Evolutionary conservation across 2,113 vertebrate species (phyloP), one percentile per base, ranked within the genome.

Genomic region (Pluvialis apricaria): DNA sequence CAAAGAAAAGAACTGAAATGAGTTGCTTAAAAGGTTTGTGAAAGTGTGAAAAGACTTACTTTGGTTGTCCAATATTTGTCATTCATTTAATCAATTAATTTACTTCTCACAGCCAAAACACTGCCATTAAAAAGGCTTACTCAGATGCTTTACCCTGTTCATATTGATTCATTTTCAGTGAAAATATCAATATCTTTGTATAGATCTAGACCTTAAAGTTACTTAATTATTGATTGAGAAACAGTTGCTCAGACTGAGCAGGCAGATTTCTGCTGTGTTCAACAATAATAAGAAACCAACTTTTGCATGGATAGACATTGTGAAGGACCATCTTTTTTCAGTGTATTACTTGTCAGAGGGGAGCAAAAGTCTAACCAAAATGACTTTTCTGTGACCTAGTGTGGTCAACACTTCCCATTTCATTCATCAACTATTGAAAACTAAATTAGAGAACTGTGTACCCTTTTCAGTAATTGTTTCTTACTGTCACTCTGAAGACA

Each of bases 121-220:
- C 84, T 96, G 97, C 98, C 98, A 98, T 98, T 99, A 99, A 99
- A 98, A 98, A 98, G 97, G 97, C 98, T 99, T 98, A 98, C 98
- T 99, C 98, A 98, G 98, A 98, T 97, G 97, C 97, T 97, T 97
- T 97, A 96, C 93, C 98, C 97, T 97, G 98, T 97, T 97, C 96
- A 62, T 98, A 99, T 99, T 97, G 99, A 99, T 99, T 98, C 97
- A 90, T 97, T 97, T 98, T 98, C 97, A 97, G 97, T 98, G 98
- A 97, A 99, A 99, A 99, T 99, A 99, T 99, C 99, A 98, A 99
- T 99, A 99, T 96, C 97, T 98, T 99, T 97, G 91, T 99, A 99
- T 98, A 97, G 98, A 98, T 98, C 95, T 97, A 97, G 98, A 98
- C 97, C 98, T 98, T 98, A 97, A 98, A 98, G 98, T 98, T 98